Percentiles rank a stretch among this genome's conserved stretches.
phyloP scores from a whole-genome alignment of 2,113 vertebrate species.

The Tretioscincus oriximinensis region DNA sequence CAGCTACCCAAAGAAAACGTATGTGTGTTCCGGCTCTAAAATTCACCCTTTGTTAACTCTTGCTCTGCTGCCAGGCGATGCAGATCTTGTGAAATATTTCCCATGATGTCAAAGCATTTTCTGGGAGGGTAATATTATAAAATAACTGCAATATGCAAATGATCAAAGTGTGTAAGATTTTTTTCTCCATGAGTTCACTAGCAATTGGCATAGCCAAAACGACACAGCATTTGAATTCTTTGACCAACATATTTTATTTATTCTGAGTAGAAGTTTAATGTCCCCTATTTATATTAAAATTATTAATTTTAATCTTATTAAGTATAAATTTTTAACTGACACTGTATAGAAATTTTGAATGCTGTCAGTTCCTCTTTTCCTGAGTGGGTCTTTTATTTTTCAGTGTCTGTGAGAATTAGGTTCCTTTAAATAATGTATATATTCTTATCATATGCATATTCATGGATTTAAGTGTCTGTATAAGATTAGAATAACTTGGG shows the following conservation, averaged over 20 bases:
- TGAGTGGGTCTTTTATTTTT: background rate
- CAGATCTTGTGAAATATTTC: background rate
- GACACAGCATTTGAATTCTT: background rate
- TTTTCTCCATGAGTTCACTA: background rate
- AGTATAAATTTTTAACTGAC: constrained; percentile 1
- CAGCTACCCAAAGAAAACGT: background rate
- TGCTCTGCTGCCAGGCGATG: background rate
- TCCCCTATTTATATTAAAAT: background rate
- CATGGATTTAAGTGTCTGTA: too few species aligned
- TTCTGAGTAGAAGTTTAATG: background rate
- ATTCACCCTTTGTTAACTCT: background rate
- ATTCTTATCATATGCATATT: too few species aligned
- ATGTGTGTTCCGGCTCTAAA: too few species aligned
- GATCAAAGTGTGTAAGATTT: background rate
- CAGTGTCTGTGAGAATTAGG: too few species aligned
- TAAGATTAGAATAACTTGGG: too few species aligned
- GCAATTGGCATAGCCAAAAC: background rate
- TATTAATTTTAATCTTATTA: background rate
- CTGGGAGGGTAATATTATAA: too few species aligned
- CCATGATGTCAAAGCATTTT: background rate
- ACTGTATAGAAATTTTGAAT: background rate
- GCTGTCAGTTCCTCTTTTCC: background rate
- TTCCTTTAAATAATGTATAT: too few species aligned
- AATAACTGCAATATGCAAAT: too few species aligned
- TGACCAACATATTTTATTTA: background rate